phyloP scores from a whole-genome alignment of 2,113 vertebrate species.

The Gavia stellata region DNA sequence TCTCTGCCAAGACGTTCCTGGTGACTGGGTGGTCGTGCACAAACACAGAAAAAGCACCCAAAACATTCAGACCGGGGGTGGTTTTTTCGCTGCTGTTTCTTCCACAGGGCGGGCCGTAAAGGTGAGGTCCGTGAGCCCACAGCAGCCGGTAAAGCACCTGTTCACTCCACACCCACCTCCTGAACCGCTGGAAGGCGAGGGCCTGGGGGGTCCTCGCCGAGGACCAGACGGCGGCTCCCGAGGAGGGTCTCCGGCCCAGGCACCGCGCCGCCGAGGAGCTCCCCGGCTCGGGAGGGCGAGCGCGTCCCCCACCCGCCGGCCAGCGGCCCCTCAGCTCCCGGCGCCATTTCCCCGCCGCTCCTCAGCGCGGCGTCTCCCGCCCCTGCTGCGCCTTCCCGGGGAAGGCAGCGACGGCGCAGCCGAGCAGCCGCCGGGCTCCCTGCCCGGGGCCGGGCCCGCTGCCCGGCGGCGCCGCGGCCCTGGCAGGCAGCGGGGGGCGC shows the following conservation, averaged over 20 bases:
- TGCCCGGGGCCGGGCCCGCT: background rate
- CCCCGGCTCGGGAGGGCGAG: background rate
- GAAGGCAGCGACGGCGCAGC: background rate
- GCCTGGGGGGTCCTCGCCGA: background rate
- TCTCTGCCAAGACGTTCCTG: background rate
- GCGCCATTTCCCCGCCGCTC: slow-evolving; percentile 27
- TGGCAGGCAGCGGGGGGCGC: background rate
- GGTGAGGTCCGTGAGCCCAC: fast-evolving
- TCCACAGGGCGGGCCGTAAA: background rate
- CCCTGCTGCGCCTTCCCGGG: background rate
- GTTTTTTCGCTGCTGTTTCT: fast-evolving
- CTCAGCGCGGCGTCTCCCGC: slow-evolving; percentile 7
- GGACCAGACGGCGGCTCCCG: background rate
- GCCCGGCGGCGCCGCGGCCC: background rate
- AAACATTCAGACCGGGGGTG: background rate
- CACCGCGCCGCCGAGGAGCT: background rate
- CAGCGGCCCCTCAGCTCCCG: background rate
- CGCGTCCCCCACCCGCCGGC: background rate
- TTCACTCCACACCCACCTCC: background rate
- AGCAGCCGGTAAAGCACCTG: background rate
- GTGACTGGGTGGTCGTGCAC: slow-evolving; percentile 3
- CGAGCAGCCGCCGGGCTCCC: background rate
- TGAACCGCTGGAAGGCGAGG: too few species aligned
- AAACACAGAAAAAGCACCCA: background rate
- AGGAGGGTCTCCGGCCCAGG: background rate